Conservation (phyloP, 2,113 vertebrate species). For the Labrus mixtus region DNA sequence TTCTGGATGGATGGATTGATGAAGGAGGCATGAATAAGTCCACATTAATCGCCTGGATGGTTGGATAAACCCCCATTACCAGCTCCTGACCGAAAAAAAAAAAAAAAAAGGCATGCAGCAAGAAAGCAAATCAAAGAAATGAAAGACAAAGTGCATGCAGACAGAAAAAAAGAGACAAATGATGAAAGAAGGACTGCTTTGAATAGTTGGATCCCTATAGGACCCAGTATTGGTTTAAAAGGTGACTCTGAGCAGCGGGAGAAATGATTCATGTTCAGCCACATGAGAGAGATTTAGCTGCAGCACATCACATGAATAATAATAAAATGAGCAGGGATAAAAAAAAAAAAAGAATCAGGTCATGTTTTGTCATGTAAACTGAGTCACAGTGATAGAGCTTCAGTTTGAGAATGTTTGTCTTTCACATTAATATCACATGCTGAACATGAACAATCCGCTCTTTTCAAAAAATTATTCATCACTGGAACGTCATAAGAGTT, state of each 20-base stretch:
- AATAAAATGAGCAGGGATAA: slow-evolving; percentile 76
- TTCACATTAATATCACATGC: slow-evolving; percentile 69
- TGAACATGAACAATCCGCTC: slow-evolving; percentile 65
- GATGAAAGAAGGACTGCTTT: slow-evolving; percentile 70
- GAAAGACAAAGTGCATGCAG: slow-evolving; percentile 75
- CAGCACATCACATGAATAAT: slow-evolving; percentile 82
- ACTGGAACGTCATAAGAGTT: slow-evolving; percentile 20
- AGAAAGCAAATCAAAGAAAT: slow-evolving; percentile 66
- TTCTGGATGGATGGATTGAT: slow-evolving; percentile 58
- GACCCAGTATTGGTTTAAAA: slow-evolving; percentile 83
- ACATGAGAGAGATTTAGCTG: slow-evolving; percentile 76
- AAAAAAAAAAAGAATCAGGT: slow-evolving; percentile 44
- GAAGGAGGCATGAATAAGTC: slow-evolving; percentile 65
- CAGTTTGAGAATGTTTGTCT: slow-evolving; percentile 70
- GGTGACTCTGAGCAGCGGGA: slow-evolving; percentile 69
- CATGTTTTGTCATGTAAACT: slow-evolving; percentile 83
- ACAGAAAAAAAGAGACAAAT: slow-evolving; percentile 76
- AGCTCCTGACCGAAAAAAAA: slow-evolving; percentile 59
- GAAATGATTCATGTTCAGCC: slow-evolving; percentile 69
- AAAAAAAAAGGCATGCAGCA: slow-evolving; percentile 37
- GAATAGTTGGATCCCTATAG: slow-evolving; percentile 67
- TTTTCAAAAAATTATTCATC: slow-evolving; percentile 49
- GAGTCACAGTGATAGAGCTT: slow-evolving; percentile 44
- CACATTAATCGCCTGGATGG: slow-evolving; percentile 76
- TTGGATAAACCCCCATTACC: slow-evolving; percentile 78